Conservation (phyloP, 2,888 invertebrate species). For the Cepaea hortensis region DNA sequence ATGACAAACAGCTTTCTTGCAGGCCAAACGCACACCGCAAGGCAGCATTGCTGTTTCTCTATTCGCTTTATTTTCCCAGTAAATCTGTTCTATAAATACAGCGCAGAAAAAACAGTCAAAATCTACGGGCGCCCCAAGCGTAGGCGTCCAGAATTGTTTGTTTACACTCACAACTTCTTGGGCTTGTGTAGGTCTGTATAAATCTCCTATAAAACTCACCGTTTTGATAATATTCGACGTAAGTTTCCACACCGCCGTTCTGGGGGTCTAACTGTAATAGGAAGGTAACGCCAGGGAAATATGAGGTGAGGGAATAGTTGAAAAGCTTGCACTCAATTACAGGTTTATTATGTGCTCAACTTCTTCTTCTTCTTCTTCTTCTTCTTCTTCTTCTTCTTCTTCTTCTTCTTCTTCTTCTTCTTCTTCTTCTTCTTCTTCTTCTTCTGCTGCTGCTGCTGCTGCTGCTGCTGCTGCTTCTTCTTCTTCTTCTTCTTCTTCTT, state of each 20-base stretch:
- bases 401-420: not conserved
- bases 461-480: not conserved
- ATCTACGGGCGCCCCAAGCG: not conserved
- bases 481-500: not conserved
- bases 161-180: not conserved
- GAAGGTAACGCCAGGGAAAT: too few relatives aligned
- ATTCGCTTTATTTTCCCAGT: not conserved
- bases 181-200: not conserved
- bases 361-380: not conserved
- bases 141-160: not conserved
- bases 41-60: not conserved
- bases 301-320: too few relatives aligned
- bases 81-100: conserved; percentile 18
- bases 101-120: not conserved
- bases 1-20: not conserved
- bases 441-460: not conserved
- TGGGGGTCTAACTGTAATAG: too few relatives aligned
- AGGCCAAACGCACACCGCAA: not conserved
- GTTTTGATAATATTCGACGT: too few relatives aligned
- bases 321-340: too few relatives aligned
- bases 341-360: too few relatives aligned
- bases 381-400: conserved; percentile 5
- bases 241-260: too few relatives aligned
- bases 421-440: not conserved
- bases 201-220: not conserved